Evolutionary conservation across 2,888 invertebrate species (phyloP).

Genomic region (Dermolepida albohirtum): DNA sequence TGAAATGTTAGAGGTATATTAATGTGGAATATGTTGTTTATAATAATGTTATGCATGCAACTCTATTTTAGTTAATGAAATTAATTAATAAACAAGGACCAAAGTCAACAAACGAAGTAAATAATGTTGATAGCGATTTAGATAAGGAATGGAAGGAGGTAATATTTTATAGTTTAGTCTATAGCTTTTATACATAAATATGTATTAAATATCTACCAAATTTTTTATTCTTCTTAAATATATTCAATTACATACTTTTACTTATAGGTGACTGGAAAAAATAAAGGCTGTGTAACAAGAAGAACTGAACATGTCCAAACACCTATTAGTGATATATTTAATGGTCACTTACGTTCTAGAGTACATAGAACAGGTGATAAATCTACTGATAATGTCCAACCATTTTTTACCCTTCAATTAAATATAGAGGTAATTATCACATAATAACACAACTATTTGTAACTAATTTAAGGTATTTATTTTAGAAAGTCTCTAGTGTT

Average conservation of each 20-base stretch:
- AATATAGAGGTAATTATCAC: conserved; percentile 84
- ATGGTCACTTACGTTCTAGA: conserved; percentile 89
- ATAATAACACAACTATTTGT: neutral
- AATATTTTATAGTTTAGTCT: conserved; percentile 30
- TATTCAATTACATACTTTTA: neutral
- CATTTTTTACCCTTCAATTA: conserved; percentile 94
- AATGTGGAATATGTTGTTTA: conserved; percentile 27
- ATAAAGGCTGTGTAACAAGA: conserved; percentile 89
- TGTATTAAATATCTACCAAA: conserved; percentile 3
- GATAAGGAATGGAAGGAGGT: conserved; percentile 77
- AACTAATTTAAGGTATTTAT: conserved; percentile 37
- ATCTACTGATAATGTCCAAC: conserved; percentile 92
- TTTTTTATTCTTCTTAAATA: neutral
- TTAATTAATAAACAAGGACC: conserved; percentile 61
- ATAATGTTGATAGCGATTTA: conserved; percentile 66
- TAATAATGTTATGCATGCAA: conserved; percentile 38
- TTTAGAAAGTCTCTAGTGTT: conserved; percentile 84
- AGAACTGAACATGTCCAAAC: conserved; percentile 85
- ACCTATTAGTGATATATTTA: conserved; percentile 93
- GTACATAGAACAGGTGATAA: conserved; percentile 80
- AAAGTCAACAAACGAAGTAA: conserved; percentile 59
- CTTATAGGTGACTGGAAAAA: conserved; percentile 82
- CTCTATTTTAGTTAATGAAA: conserved; percentile 67
- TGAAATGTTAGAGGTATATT: conserved; percentile 90
- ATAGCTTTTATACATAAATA: conserved; percentile 19